Evolutionary conservation across 1,140 invertebrate genomes (phyloP), one percentile per base, ranked within the genome.

Genomic region (Drosophila parvula): DNA sequence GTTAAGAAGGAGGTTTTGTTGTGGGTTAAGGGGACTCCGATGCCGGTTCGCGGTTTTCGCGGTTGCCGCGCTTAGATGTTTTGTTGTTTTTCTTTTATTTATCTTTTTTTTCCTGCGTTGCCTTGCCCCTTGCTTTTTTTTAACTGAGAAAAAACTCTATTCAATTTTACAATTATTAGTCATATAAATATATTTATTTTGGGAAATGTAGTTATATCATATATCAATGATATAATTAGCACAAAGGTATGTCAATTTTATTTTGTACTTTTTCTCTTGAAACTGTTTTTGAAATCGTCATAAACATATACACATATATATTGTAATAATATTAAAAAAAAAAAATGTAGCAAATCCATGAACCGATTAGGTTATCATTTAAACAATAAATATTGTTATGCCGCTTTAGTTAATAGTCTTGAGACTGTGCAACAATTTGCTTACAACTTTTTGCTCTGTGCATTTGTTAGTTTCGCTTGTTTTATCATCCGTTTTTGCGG

Each of bases 61-160:
- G 74, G 74, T 77, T 74, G 40, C 30, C 69, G 32, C 59, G 38
- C 65, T 75, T 76, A 76, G 62, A 67, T 76, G 47, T 76, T 73
- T 45, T 73, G 36, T 41, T 71, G 28, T 70, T 22, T 58, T 50
- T 14, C 27, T 47, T 70, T 56, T 55, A 47, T 65, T 65, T 69
- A 18, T 40, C 22, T 41, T 41, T 56, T 60, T 32, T 57, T 47
- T 55, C 27, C 36, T 34, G 34, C 22, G 38, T 36, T 64, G 55
- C 28, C 38, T 36, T 47, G 40, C n/a, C n/a, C n/a, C n/a, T n/a
- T n/a, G n/a, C n/a, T n/a, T 22, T 28, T 22, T 22, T 18, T 12
- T n/a, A 59, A 63, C 55, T 30, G 55, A 6, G 18, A 60, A 30
- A 57, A 16, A 40, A 50, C 3, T 8, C 5, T n/a, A 36, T 4